A percentile compares a stretch with the other conserved stretches of the same genome.
phyloP scores from a whole-genome alignment of 2,797 vertebrate species.

The Karalla daura region DNA sequence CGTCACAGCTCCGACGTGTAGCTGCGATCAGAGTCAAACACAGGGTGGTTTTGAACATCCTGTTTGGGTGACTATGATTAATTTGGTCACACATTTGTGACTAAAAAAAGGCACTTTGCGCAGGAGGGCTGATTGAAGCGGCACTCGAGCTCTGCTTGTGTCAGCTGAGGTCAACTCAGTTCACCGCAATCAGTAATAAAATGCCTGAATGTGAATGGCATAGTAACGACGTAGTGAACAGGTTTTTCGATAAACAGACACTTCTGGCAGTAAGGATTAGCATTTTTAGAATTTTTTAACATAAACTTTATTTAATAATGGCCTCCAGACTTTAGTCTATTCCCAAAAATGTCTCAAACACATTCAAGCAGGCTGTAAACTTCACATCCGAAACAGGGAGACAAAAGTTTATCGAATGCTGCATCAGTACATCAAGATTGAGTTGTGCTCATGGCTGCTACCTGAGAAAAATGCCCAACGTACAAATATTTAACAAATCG shows the following conservation, averaged over 20 bases:
- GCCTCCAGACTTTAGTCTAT: background rate
- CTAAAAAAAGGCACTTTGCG: conserved; percentile 10
- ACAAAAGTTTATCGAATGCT: background rate
- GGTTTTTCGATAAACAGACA: conserved; percentile 25
- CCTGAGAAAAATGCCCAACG: background rate
- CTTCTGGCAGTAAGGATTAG: conserved; percentile 7
- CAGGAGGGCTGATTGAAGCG: conserved; percentile 16
- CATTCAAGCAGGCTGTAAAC: background rate
- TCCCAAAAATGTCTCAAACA: background rate
- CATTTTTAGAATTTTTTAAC: conserved; percentile 4
- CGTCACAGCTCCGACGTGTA: conserved; percentile 26
- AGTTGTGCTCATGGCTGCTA: background rate
- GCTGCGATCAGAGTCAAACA: conserved; percentile 36
- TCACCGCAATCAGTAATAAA: conserved; percentile 27
- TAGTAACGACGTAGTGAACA: background rate
- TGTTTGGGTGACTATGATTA: background rate
- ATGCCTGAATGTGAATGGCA: conserved; percentile 15
- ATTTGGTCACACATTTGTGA: conserved; percentile 4
- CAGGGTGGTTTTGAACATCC: conserved; percentile 3
- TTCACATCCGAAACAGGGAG: background rate
- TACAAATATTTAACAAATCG: background rate
- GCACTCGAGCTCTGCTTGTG: background rate
- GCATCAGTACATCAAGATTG: too few species aligned
- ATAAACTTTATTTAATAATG: conserved; percentile 20
- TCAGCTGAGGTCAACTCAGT: conserved; percentile 21